Base-by-base conservation (phyloP, 2,113 vertebrate genomes). In the Lepus americanus region DNA sequence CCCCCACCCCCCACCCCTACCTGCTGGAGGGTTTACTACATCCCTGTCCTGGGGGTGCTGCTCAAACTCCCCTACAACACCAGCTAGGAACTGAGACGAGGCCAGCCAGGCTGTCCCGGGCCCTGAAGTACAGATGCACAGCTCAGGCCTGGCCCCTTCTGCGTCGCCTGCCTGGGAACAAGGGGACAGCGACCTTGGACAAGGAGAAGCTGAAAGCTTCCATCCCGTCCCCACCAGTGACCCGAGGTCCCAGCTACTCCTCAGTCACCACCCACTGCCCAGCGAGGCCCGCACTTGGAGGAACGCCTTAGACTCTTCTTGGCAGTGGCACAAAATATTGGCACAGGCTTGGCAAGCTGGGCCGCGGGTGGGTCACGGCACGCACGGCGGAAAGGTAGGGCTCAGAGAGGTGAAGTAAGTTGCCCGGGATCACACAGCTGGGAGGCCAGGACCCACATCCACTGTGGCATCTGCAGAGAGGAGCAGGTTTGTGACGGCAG, bases 381-480 rank as follows among this genome's bases (percentile, higher is more conserved):
- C 27, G 33, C 16, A 73, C 66, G 53, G 4, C 1, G 10, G 33
- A 31, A 77, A 49, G 83, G 25, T 39, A 51, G 36, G 66, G 49
- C 83, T 86, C 49, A 20, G 69, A 23, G 4, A 66, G 64, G 73
- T 39, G 14, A 74, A 78, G 44, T 9, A 29, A 55, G 63, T 77
- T 44, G 63, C n/a, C 67, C 4, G 3, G 49, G 20, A 61, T 64
- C 64, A 59, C 77, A 69, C 1, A 22, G 25, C 31, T 17, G 4
- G 53, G 16, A 16, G 7, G 17, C 19, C 2, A 7, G 19, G 59
- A 31, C 7, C 73, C 79, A 31, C 31, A 49, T 44, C 31, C 44
- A 33, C 12, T 14, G 5, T 5, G 0, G 9, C 22, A 12, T 13
- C 25, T 9, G 6, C 20, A 23, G 27, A 29, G 17, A 36, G 22